Percentiles rank a stretch among this genome's conserved stretches.
Evolutionary conservation across 2,113 vertebrate genomes (phyloP).

Genomic region (Tetraodon nigroviridis): DNA sequence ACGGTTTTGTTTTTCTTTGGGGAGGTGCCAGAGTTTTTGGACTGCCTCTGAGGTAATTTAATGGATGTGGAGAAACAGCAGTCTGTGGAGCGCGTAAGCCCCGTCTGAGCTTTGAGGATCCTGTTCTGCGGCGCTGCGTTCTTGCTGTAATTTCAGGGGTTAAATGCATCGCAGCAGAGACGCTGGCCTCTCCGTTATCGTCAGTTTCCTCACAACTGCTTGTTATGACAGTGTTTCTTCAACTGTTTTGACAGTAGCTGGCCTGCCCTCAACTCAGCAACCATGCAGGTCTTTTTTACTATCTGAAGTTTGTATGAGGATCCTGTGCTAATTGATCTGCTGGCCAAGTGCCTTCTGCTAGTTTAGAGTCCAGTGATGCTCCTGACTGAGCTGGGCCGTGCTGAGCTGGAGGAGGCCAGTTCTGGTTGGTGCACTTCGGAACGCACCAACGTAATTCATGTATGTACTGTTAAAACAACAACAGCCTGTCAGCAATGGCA

Average conservation of each 20-base stretch:
- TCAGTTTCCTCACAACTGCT: slow-evolving; percentile 38
- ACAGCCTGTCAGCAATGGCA: no score
- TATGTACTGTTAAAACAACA: no score
- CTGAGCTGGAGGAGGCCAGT: no score
- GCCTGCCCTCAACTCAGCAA: background rate
- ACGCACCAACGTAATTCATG: no score
- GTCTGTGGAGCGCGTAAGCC: background rate
- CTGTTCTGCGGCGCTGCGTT: background rate
- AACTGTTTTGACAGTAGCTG: background rate
- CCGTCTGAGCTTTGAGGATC: background rate
- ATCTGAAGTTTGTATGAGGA: background rate
- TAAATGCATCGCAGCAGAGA: background rate
- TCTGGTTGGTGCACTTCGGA: no score
- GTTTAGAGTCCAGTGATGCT: no score
- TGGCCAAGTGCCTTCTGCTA: background rate
- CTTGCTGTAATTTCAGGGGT: no score
- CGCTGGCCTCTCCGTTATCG: slow-evolving; percentile 12
- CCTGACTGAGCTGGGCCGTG: no score
- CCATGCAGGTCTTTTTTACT: background rate
- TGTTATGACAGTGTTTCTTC: slow-evolving; percentile 14
- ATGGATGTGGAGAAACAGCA: slow-evolving; percentile 46
- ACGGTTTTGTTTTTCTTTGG: slow-evolving; percentile 58
- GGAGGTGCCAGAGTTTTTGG: slow-evolving; percentile 48
- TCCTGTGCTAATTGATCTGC: slow-evolving; percentile 14
- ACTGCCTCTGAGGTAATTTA: slow-evolving; percentile 50